These are phyloP conservation scores for Tenthredo livida DNA, from an alignment of 2,888 invertebrate species.

Conservation along the genomic window DNA sequence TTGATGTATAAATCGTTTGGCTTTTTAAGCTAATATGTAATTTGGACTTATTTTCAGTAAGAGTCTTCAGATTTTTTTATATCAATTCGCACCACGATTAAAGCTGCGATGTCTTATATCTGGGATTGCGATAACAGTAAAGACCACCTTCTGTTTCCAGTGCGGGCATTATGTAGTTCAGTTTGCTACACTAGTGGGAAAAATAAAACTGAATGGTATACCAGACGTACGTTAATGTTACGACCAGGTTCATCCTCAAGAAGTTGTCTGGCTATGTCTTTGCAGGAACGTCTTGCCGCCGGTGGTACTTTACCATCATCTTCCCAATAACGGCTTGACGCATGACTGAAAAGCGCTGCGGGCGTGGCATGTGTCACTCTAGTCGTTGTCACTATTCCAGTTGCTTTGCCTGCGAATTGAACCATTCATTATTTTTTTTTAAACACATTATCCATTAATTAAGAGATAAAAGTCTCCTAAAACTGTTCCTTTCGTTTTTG, in stretches of 20 bases:
- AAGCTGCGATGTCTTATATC: no score
- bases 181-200: no score
- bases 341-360: constrained; percentile 88
- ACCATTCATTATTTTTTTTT: background rate
- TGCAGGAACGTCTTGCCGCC: constrained; percentile 85
- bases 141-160: background rate
- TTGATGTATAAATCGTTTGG: no score
- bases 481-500: background rate
- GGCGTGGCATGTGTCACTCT: constrained; percentile 90
- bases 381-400: constrained; percentile 90
- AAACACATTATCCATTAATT: background rate
- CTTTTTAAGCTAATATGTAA: background rate
- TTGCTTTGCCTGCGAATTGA: constrained; percentile 83
- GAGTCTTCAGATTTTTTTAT: no score
- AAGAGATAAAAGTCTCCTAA: no score
- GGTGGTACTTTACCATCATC: constrained; percentile 89
- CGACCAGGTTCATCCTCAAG: constrained; percentile 89
- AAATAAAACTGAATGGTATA: constrained; percentile 9
- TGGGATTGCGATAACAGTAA: background rate
- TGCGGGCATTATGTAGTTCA: background rate
- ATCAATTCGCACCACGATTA: no score
- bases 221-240: constrained; percentile 84
- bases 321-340: constrained; percentile 89
- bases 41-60: background rate
- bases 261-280: constrained; percentile 89